Evolutionary conservation across 2,888 invertebrate genomes (phyloP), one percentile per base, ranked within the genome.

Genomic region (Mantis religiosa): DNA sequence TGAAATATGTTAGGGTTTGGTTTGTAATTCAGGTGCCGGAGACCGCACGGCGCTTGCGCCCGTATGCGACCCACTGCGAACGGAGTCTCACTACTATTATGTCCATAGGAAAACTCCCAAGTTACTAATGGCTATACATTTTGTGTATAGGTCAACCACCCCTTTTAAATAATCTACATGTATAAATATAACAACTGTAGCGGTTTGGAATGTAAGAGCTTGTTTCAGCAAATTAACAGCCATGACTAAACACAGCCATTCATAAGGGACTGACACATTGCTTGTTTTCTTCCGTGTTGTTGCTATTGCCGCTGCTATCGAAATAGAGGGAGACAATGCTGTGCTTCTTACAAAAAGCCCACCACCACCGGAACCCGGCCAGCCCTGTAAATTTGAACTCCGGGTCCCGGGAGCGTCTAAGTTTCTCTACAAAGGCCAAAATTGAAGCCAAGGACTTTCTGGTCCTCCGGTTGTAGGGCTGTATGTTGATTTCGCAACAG

Each of bases 281-380:
- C 54, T 71, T 71, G 8, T 20, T 71, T 71, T 71, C 54, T 25
- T 71, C 54, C 54, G 54, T 14, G 25, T 71, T 20, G 54, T 71
- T 71, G 54, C 54, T 71, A 71, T 90, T 87, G 34, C 89, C 89
- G 54, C 89, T 89, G n/a, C 90, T 89, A 88, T 94, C 94, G 91
- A 94, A 95, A 92, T 95, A 95, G 87, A 95, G 92, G 88, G 96
- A 96, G 1, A 96, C 96, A 90, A 97, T 96, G 89, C 96, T 96
- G 93, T 97, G 96, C 92, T 96, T 96, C 93, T 96, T 96, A 93
- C 96, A 96, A 92, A 97, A 97, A 0, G 96, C 96, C 97, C 97
- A 97, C 97, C 97, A 97, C 97, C 97, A 97, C 25, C 96, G 93
- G 91, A 96, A 97, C 0, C 96, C 96, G 30, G 95, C 95, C n/a